phyloP scores from a whole-genome alignment of 2,888 invertebrate genomes.

The Andrena chrysosceles region DNA sequence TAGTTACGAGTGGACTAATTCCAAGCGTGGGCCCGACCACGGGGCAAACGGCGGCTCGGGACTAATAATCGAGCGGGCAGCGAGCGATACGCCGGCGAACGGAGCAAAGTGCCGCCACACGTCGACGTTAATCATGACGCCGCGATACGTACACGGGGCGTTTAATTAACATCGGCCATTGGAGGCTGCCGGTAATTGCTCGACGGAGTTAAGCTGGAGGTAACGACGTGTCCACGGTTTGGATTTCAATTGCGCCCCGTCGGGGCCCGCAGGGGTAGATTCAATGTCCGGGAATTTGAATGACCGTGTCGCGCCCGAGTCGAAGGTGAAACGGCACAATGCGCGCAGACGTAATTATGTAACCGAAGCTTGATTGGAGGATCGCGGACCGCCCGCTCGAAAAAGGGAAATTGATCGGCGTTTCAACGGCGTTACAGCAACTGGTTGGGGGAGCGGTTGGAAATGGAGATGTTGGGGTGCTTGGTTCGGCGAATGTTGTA shows the following conservation, averaged over 20 bases:
- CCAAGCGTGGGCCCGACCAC: not conserved
- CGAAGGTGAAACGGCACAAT: not conserved
- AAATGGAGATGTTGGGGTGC: too few species aligned
- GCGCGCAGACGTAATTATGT: not conserved
- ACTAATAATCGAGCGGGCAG: slow-evolving; percentile 11
- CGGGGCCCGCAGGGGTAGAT: slow-evolving; percentile 4
- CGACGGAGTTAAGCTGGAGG: slow-evolving; percentile 11
- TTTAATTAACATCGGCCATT: slow-evolving; percentile 24
- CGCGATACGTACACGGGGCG: slow-evolving; percentile 16
- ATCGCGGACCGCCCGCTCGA: not conserved
- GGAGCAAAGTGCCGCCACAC: slow-evolving; percentile 1
- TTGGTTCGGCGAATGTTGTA: too few species aligned
- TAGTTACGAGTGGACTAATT: slow-evolving; percentile 9
- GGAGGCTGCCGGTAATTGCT: slow-evolving; percentile 18
- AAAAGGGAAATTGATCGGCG: not conserved
- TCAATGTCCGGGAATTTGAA: slow-evolving; percentile 21
- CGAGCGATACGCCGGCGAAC: not conserved
- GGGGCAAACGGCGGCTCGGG: slow-evolving; percentile 11
- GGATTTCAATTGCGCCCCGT: slow-evolving; percentile 17
- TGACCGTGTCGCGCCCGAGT: not conserved
- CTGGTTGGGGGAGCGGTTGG: too few species aligned
- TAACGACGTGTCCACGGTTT: slow-evolving; percentile 17
- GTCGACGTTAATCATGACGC: slow-evolving; percentile 19
- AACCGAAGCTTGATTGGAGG: not conserved
- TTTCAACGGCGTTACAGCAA: too few species aligned